Percentiles rank a stretch among this genome's conserved stretches.
phyloP scores from a whole-genome alignment of 2,888 invertebrate species.

The Catonia carolina region DNA sequence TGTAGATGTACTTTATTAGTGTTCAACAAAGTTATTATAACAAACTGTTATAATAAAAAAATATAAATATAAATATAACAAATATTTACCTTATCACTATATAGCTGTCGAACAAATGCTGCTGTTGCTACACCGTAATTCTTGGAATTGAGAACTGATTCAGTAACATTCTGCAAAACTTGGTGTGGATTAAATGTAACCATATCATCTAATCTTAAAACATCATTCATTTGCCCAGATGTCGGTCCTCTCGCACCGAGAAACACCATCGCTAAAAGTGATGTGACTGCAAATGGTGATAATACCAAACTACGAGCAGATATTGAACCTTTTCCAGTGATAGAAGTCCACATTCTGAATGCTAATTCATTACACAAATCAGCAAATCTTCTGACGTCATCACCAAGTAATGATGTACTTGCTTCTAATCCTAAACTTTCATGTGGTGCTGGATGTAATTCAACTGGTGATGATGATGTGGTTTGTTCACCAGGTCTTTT shows the following conservation, averaged over 20 bases:
- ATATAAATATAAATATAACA: neutral
- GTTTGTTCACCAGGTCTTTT: neutral
- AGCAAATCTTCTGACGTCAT: constrained; percentile 69
- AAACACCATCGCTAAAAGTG: constrained; percentile 84
- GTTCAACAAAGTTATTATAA: too few relatives aligned
- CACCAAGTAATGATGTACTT: constrained; percentile 61
- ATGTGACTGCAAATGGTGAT: constrained; percentile 78
- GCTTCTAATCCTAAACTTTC: constrained; percentile 65
- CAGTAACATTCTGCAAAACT: constrained; percentile 77
- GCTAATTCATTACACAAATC: constrained; percentile 79
- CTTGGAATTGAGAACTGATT: constrained; percentile 56
- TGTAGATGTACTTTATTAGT: too few relatives aligned
- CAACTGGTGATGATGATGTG: constrained; percentile 39
- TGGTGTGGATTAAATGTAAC: constrained; percentile 85
- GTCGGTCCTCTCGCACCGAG: constrained; percentile 80
- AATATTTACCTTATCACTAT: constrained; percentile 58
- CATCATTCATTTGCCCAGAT: constrained; percentile 85
- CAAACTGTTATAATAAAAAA: too few relatives aligned
- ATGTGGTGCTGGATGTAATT: constrained; percentile 50
- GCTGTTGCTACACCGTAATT: constrained; percentile 70
- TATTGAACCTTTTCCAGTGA: constrained; percentile 57
- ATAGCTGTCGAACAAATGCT: constrained; percentile 74
- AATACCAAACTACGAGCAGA: constrained; percentile 61
- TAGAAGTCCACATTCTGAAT: constrained; percentile 72
- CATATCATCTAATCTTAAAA: constrained; percentile 77